A percentile compares a stretch with the other conserved stretches of the same genome.
Conservation (phyloP, 2,888 invertebrate species). For the Macrophya annulata region DNA sequence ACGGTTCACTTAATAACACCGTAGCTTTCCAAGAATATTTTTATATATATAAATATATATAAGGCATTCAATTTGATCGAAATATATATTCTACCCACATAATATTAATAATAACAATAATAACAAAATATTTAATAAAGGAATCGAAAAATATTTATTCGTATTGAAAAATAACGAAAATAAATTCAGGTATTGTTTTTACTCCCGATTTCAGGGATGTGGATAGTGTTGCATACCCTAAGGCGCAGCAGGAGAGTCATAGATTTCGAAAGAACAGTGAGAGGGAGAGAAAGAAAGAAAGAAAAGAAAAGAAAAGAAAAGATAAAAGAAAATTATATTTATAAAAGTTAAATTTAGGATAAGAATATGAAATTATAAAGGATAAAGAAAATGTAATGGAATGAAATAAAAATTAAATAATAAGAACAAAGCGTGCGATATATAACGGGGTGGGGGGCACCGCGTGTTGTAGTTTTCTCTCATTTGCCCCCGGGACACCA, state of each 20-base stretch:
- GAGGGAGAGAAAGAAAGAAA: not conserved
- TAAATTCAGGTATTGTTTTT: not conserved
- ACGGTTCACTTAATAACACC: slow-evolving; percentile 22
- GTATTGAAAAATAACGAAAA: not conserved
- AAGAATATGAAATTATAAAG: not conserved
- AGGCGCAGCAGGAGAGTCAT: not conserved
- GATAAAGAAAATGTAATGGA: not conserved
- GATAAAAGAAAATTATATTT: not conserved
- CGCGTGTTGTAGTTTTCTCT: slow-evolving; percentile 17
- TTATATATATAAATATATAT: not conserved
- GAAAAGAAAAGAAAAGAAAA: not conserved
- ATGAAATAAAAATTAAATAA: not conserved
- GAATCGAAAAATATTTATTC: not conserved
- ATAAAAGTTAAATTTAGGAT: not conserved
- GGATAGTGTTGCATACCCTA: not conserved
- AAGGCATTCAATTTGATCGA: not conserved
- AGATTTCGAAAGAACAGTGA: not conserved
- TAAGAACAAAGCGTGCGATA: not conserved
- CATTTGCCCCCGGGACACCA: not conserved
- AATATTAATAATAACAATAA: not conserved
- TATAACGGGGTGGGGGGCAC: not conserved
- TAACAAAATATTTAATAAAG: not conserved
- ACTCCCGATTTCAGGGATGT: not conserved
- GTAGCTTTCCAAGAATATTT: not conserved
- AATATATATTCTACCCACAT: not conserved